Base-by-base conservation (phyloP, 2,888 invertebrate genomes). In the Melolontha melolontha region DNA sequence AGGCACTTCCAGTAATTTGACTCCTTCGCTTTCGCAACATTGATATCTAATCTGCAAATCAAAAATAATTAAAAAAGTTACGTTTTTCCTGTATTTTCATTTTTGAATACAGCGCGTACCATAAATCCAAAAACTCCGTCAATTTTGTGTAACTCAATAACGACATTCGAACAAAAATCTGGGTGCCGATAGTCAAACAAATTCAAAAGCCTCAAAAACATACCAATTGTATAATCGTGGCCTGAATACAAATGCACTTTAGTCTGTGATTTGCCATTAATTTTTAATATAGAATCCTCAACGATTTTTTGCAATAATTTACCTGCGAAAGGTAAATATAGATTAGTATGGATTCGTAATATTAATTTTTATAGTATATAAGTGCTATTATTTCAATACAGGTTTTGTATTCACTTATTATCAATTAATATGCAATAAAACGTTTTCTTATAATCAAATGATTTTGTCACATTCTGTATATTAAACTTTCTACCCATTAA, bases 221-320 rank as follows among this genome's bases (percentile, higher is more conserved):
- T 42, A 7, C 64, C 68, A 27, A 68, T 65, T 8, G 57, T 64
- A 51, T 65, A 65, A 12, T 68, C 68, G 14, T 68, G 68, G 6
- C 57, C 68, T 17, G 68, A 68, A 65, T 68, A 68, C 17, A 68
- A n/a, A 27, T 65, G 65, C 1, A 64, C 40, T 51, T 65, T 57
- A 12, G 17, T 12, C 7, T 41, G 12, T n/a, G 68, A 68, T 34
- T 41, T 27, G 4, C 57, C 59, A n/a, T 41, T 34, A 12, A 65
- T 51, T 59, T 65, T 68, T 5, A 39, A 34, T 59, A 40, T 34
- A 11, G 64, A 57, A 17, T 68, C 68, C 1, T 52, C 29, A 6
- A 68, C 54, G 14, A 68, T 64, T 42, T 68, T 68, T 49, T 65
- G 50, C 12, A 68, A 27, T 22, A 68, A 22, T 17, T 14, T 41